A percentile compares a stretch with the other conserved stretches of the same genome.
phyloP scores from a whole-genome alignment of 2,888 invertebrate species.

The Lydus trimaculatus region DNA sequence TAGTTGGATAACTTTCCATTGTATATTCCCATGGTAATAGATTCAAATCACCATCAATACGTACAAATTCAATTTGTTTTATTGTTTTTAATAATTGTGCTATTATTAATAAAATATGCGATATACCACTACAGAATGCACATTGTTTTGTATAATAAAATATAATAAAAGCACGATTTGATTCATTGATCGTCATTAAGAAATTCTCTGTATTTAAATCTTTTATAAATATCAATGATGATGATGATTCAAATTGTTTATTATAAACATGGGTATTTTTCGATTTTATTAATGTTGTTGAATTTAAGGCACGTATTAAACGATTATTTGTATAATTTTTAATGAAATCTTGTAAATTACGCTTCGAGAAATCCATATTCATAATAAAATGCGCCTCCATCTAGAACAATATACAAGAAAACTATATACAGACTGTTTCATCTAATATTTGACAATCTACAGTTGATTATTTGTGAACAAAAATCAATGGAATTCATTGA shows the following conservation, averaged over 20 bases:
- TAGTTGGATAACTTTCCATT: conserved; percentile 78
- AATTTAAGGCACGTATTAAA: conserved; percentile 51
- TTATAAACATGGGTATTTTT: conserved; percentile 47
- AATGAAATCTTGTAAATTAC: conserved; percentile 64
- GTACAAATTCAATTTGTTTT: conserved; percentile 66
- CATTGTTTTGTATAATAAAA: conserved; percentile 82
- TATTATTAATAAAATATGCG: conserved; percentile 73
- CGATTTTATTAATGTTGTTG: conserved; percentile 44
- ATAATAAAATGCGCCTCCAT: conserved; percentile 75
- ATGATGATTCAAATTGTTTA: conserved; percentile 19
- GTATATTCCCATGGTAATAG: conserved; percentile 89
- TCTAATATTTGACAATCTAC: too few relatives aligned
- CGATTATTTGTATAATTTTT: conserved; percentile 62
- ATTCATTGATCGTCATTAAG: conserved; percentile 66
- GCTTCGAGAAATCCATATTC: conserved; percentile 63
- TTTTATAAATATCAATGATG: conserved; percentile 62
- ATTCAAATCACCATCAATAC: conserved; percentile 83
- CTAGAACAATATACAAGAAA: conserved; percentile 65
- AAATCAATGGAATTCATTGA: too few relatives aligned
- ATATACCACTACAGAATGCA: conserved; percentile 75
- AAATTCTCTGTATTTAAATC: conserved; percentile 75
- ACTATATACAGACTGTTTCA: too few relatives aligned
- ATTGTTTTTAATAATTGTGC: conserved; percentile 68
- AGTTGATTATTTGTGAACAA: too few relatives aligned
- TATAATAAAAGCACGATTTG: conserved; percentile 75